Conservation (phyloP, 2,113 vertebrate genomes). For the Centropristis striata region DNA sequence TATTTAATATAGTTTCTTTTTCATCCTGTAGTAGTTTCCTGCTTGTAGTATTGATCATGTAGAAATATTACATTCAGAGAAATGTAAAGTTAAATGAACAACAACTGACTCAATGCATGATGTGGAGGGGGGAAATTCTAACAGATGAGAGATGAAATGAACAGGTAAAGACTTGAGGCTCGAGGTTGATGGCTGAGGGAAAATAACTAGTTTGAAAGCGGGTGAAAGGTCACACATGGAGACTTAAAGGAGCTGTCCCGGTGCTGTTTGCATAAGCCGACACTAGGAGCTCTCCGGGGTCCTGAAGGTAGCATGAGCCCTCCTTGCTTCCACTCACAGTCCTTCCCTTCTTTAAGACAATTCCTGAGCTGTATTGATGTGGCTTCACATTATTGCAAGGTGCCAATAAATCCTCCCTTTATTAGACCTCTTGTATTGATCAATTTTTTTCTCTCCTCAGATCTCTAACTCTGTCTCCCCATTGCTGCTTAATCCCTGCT, state of each 20-base stretch:
- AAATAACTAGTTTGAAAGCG: slow-evolving; percentile 4
- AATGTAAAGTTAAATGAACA: not conserved
- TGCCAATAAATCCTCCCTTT: slow-evolving; percentile 79
- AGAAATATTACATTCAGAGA: not conserved
- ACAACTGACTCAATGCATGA: not conserved
- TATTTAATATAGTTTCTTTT: not conserved
- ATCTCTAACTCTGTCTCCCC: slow-evolving; percentile 65
- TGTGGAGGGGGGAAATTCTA: not conserved
- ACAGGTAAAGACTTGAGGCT: slow-evolving; percentile 1
- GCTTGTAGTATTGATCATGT: slow-evolving; percentile 8
- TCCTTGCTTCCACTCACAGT: slow-evolving; percentile 3
- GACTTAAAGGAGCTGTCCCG: slow-evolving; percentile 57
- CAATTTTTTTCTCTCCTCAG: slow-evolving; percentile 43
- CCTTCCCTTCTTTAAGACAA: slow-evolving; percentile 54
- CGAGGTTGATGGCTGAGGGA: slow-evolving; percentile 1
- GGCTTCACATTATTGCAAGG: slow-evolving; percentile 70
- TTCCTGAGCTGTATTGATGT: slow-evolving; percentile 68
- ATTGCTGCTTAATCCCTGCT: slow-evolving; percentile 53
- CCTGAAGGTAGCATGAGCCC: slow-evolving; percentile 59
- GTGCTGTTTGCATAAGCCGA: slow-evolving; percentile 37
- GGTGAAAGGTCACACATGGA: slow-evolving; percentile 44
- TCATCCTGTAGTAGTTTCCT: not conserved
- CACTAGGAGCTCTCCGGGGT: slow-evolving; percentile 73
- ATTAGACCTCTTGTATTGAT: slow-evolving; percentile 77
- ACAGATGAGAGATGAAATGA: slow-evolving; percentile 7